Evolutionary conservation across 2,888 invertebrate genomes (phyloP), one percentile per base, ranked within the genome.

Genomic region (Bedellia somnulentella): DNA sequence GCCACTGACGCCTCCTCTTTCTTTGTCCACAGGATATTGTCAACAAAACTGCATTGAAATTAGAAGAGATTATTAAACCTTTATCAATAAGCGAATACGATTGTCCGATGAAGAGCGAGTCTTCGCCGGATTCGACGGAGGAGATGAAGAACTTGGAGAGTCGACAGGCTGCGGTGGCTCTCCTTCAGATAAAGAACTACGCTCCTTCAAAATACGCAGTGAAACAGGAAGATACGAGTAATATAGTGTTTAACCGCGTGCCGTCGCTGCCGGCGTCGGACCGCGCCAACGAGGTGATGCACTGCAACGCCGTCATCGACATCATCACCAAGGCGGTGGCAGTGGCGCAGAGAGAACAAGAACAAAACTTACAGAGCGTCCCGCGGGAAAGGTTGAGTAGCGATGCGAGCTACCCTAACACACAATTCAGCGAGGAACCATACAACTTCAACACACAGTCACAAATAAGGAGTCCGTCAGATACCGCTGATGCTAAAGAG

Each of bases 241-340:
- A 79, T 46, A 79, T 81, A 43, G 73, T 73, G 53, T 81, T 79
- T 52, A 81, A 80, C 52, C 79, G 71, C 42, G 79, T 78, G 39
- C 78, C 78, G 44, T 71, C 78, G 46, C 63, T 79, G 43, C 78
- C 79, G 45, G 77, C 78, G 35, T 61, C 78, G 24, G 80, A 80
- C 46, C 57, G 77, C 46, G 71, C 78, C 44, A 56, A 64, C 41
- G 76, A 76, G 49, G 75, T 68, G 43, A 64, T 76, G 67, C 77
- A 77, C 47, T 73, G 77, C 43, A 75, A 71, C 43, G 75, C 78
- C 35, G 67, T 76, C 47, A 66, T 76, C 48, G 77, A 76, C 52
- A 76, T 76, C 35, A 67, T 75, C 50, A 75, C 63, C 44, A 76
- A 75, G 46, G 77, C 75, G 21, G 76, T 77, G 26, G 77, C 75